Evolutionary conservation across 2,888 invertebrate genomes (phyloP).

Genomic region (Apodemia hepburni): DNA sequence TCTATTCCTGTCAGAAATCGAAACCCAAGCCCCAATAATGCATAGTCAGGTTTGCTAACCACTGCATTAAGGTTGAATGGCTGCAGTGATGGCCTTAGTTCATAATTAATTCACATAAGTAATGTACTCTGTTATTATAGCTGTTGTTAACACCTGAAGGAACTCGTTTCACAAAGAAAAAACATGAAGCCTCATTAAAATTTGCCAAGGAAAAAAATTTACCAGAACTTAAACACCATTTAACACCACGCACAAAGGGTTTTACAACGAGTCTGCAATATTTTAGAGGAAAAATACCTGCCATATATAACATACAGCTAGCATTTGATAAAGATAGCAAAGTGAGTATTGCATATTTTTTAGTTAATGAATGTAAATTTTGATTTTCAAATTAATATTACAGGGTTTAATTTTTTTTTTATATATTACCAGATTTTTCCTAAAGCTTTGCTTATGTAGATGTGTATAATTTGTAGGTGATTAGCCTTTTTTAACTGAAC

Average conservation of each 20-base stretch:
- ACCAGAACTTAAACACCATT: slow-evolving; percentile 91
- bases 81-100: too few relatives aligned
- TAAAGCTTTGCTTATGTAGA: too few relatives aligned
- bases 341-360: slow-evolving; percentile 45
- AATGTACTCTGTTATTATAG: slow-evolving; percentile 64
- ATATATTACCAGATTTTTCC: too few relatives aligned
- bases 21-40: too few relatives aligned
- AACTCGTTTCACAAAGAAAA: slow-evolving; percentile 92
- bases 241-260: slow-evolving; percentile 97
- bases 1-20: too few relatives aligned
- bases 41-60: too few relatives aligned
- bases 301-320: slow-evolving; percentile 91
- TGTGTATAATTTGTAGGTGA: too few relatives aligned
- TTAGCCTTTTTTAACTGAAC: too few relatives aligned
- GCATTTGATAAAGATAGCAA: slow-evolving; percentile 84
- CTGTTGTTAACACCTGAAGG: slow-evolving; percentile 95
- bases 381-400: too few relatives aligned
- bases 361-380: too few relatives aligned
- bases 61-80: too few relatives aligned
- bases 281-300: slow-evolving; percentile 89
- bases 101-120: background rate
- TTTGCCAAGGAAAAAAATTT: slow-evolving; percentile 93
- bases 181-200: slow-evolving; percentile 92
- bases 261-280: slow-evolving; percentile 92
- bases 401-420: too few relatives aligned